Evolutionary conservation across 1,140 invertebrate genomes (phyloP).

Genomic region (Drosophila parabipectinata): DNA sequence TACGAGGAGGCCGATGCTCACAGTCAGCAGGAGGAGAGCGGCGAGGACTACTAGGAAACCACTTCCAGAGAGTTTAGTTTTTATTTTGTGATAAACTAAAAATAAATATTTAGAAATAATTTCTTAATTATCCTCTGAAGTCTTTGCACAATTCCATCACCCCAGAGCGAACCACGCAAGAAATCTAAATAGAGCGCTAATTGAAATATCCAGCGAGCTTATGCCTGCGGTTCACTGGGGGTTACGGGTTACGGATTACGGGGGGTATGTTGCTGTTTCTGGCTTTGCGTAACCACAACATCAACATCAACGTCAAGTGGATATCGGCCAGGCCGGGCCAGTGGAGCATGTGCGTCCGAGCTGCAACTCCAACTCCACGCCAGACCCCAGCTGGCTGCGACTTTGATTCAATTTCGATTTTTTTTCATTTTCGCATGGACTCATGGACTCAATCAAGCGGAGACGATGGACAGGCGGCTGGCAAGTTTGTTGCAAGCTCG

Average conservation of each 20-base stretch:
- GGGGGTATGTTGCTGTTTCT: background rate
- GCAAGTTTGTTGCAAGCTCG: slow-evolving; percentile 60
- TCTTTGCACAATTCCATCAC: slow-evolving; percentile 39
- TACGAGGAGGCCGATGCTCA: slow-evolving; percentile 65
- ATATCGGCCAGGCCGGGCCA: slow-evolving; percentile 28
- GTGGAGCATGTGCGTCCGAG: slow-evolving; percentile 61
- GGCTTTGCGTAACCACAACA: slow-evolving; percentile 50
- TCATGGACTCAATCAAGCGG: slow-evolving; percentile 78
- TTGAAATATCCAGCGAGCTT: slow-evolving; percentile 62
- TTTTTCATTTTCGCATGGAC: slow-evolving; percentile 66
- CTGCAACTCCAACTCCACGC: background rate
- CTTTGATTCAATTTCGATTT: slow-evolving; percentile 42
- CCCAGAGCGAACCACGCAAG: slow-evolving; percentile 7
- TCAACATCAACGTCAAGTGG: slow-evolving; percentile 45
- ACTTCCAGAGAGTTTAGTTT: background rate
- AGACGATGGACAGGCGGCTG: slow-evolving; percentile 32
- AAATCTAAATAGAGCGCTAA: slow-evolving; percentile 62
- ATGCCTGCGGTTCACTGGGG: slow-evolving; percentile 14
- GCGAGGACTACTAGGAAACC: slow-evolving; percentile 58
- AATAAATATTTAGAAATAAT: background rate
- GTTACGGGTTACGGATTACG: slow-evolving; percentile 14
- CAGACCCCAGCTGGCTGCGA: slow-evolving; percentile 2
- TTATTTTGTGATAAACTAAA: slow-evolving; percentile 48
- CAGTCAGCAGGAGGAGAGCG: slow-evolving; percentile 57
- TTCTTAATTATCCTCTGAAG: background rate